Evolutionary conservation across 2,113 vertebrate species (phyloP).

Genomic region (Vidua chalybeata): DNA sequence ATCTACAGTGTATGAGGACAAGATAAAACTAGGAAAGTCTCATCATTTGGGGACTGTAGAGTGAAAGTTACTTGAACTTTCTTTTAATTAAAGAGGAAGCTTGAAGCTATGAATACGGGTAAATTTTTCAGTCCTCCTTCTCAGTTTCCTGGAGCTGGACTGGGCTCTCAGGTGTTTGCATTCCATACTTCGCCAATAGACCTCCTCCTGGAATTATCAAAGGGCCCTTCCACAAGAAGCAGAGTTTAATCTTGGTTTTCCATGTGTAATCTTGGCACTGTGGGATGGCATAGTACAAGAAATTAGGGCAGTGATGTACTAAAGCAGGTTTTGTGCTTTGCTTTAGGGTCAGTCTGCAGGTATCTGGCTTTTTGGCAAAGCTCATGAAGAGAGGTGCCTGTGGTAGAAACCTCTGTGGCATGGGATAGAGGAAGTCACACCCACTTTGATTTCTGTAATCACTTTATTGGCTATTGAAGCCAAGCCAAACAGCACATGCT

Average conservation of each 20-base stretch:
- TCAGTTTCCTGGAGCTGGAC: not conserved
- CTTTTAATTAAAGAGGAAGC: not conserved
- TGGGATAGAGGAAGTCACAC: not conserved
- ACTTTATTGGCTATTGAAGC: not conserved
- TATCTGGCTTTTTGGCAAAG: not conserved
- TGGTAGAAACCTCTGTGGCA: not conserved
- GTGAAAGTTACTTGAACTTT: not conserved
- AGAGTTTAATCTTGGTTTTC: not conserved
- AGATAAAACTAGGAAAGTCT: not conserved
- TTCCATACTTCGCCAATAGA: not conserved
- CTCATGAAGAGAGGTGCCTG: not conserved
- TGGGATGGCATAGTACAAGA: not conserved
- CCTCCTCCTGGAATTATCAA: not conserved
- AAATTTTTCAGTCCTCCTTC: not conserved
- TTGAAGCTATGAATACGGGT: not conserved
- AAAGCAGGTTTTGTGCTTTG: not conserved
- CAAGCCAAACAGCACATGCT: not conserved
- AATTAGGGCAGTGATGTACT: not conserved
- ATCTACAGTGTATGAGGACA: not conserved
- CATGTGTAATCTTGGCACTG: not conserved
- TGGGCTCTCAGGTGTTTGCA: not conserved
- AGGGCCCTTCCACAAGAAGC: not conserved
- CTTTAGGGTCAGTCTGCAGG: not conserved
- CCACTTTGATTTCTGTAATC: not conserved
- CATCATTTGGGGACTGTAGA: not conserved